Conservation (phyloP, 2,888 invertebrate genomes). For the Dioctria rufipes region DNA sequence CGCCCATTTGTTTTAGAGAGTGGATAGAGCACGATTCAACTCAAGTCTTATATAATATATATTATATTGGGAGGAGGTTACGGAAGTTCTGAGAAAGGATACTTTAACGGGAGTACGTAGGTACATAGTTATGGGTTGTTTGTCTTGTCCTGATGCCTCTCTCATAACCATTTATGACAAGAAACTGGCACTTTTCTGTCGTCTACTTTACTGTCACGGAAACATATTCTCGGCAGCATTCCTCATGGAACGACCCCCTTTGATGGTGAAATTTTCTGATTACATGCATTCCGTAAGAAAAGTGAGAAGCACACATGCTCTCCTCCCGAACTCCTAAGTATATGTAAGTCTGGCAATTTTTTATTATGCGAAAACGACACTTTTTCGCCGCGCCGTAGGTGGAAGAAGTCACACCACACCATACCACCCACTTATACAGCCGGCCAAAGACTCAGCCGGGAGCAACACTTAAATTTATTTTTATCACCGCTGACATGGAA, state of each 20-base stretch:
- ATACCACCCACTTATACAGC: neutral
- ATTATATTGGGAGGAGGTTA: conserved; percentile 10
- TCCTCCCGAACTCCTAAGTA: neutral
- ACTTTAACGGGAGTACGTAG: too few species aligned
- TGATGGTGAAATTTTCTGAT: conserved; percentile 37
- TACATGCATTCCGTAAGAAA: conserved; percentile 26
- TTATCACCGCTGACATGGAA: conserved; percentile 50
- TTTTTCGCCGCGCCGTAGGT: conserved; percentile 1
- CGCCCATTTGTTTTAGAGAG: conserved; percentile 29
- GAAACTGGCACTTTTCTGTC: conserved; percentile 42
- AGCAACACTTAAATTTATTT: conserved; percentile 57
- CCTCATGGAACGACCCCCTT: neutral
- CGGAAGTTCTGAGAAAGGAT: too few species aligned
- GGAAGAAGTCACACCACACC: neutral
- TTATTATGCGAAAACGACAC: conserved; percentile 55
- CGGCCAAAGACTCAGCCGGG: conserved; percentile 47
- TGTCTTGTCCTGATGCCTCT: conserved; percentile 39
- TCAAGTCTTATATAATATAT: too few species aligned
- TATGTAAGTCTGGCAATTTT: conserved; percentile 48
- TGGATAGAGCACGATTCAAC: neutral
- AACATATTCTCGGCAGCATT: conserved; percentile 9
- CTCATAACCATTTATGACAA: conserved; percentile 57
- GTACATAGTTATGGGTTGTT: neutral
- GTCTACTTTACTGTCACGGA: neutral
- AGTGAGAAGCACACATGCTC: neutral